Evolutionary conservation across 1,140 invertebrate species (phyloP).

Genomic region (Aleiodes sp.): DNA sequence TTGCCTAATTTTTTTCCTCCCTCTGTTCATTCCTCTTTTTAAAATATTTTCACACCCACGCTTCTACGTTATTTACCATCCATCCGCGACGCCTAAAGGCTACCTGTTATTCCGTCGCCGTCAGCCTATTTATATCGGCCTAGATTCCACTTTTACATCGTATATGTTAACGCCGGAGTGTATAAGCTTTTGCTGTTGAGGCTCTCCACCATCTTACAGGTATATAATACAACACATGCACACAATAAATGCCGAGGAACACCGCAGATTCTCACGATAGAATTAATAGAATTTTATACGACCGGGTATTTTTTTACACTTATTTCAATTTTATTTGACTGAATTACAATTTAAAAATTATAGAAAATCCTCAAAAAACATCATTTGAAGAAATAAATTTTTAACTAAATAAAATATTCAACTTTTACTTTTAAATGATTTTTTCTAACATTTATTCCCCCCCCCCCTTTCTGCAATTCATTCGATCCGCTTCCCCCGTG

Average conservation of each 20-base stretch:
- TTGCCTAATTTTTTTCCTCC: not conserved
- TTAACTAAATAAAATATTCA: too few relatives aligned
- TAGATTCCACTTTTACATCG: slow-evolving; percentile 64
- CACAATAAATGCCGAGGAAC: slow-evolving; percentile 36
- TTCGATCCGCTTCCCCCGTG: too few relatives aligned
- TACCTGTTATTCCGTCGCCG: slow-evolving; percentile 64
- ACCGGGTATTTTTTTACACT: slow-evolving; percentile 54
- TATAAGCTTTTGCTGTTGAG: slow-evolving; percentile 26
- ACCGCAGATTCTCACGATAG: slow-evolving; percentile 59
- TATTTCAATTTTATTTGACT: too few relatives aligned
- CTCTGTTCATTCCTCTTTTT: too few relatives aligned
- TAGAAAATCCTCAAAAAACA: too few relatives aligned
- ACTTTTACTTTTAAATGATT: too few relatives aligned
- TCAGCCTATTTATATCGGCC: slow-evolving; percentile 67
- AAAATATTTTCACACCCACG: slow-evolving; percentile 15
- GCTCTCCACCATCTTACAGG: slow-evolving; percentile 27
- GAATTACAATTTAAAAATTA: too few relatives aligned
- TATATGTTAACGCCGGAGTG: slow-evolving; percentile 43
- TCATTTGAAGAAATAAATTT: too few relatives aligned
- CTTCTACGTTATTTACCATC: slow-evolving; percentile 26
- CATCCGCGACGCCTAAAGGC: slow-evolving; percentile 47
- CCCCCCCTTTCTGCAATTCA: too few relatives aligned
- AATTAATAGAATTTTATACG: slow-evolving; percentile 48
- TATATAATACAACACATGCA: slow-evolving; percentile 39
- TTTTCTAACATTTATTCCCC: too few relatives aligned